These are phyloP conservation scores for Halocynthia aurantium DNA, from an alignment of 23 tunicate genomes.

Conservation along the genomic window DNA sequence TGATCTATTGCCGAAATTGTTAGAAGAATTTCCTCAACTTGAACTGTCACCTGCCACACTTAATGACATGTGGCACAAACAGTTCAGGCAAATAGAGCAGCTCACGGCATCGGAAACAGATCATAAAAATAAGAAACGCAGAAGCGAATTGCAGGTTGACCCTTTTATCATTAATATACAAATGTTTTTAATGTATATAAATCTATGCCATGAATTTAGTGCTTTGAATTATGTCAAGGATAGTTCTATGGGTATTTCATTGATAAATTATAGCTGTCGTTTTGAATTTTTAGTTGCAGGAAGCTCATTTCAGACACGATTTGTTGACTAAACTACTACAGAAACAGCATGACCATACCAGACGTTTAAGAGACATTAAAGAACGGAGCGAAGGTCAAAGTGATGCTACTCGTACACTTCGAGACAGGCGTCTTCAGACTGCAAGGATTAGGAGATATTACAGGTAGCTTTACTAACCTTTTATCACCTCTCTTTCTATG, in stretches of 20 bases:
- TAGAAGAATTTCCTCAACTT: constrained; percentile 73
- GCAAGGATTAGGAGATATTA: constrained; percentile 80
- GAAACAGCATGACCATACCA: constrained; percentile 84
- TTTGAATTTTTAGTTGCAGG: constrained; percentile 55
- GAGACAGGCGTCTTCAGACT: constrained; percentile 68
- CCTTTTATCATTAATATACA: neutral
- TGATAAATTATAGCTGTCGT: no score
- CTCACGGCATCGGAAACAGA: constrained; percentile 39
- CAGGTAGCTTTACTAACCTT: neutral
- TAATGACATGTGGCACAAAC: constrained; percentile 86
- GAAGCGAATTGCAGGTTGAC: constrained; percentile 53
- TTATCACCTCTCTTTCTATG: no score
- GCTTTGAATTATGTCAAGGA: no score
- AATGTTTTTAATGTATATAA: neutral
- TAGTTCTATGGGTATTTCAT: no score
- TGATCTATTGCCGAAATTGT: constrained; percentile 72
- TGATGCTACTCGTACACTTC: constrained; percentile 36
- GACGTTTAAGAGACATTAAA: constrained; percentile 51
- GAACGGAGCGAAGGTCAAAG: constrained; percentile 32
- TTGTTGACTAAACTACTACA: constrained; percentile 73
- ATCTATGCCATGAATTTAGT: no score
- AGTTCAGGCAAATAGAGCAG: constrained; percentile 80
- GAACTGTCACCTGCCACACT: constrained; percentile 47
- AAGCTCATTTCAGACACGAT: constrained; percentile 66
- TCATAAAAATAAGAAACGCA: constrained; percentile 38